phyloP scores from a whole-genome alignment of 2,888 invertebrate species.

The Limnephilus auricula region DNA sequence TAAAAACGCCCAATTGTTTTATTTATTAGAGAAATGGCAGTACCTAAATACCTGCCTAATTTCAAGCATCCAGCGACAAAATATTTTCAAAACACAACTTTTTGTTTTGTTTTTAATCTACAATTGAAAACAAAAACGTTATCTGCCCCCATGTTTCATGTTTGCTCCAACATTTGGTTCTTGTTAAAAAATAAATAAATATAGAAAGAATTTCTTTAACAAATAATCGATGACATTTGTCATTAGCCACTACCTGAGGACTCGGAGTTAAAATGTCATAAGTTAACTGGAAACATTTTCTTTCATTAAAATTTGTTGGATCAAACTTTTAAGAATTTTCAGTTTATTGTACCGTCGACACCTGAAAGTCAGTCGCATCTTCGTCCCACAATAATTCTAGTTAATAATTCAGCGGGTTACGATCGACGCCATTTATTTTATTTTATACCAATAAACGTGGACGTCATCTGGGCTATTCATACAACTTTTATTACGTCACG shows the following conservation, averaged over 20 bases:
- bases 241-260: no score
- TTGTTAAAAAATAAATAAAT: no score
- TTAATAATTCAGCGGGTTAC: not conserved
- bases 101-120: no score
- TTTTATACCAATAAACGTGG: slow-evolving; percentile 13
- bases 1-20: no score
- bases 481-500: slow-evolving; percentile 37
- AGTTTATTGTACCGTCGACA: not conserved
- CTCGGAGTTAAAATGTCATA: not conserved
- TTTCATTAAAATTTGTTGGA: not conserved
- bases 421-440: not conserved
- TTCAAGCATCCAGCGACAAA: no score
- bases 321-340: not conserved
- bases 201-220: not conserved
- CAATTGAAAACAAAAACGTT: no score
- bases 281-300: not conserved
- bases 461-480: not conserved
- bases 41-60: no score
- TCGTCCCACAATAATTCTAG: not conserved
- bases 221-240: not conserved
- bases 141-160: no score
- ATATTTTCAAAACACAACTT: no score
- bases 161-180: no score
- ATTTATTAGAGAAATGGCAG: no score
- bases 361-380: not conserved